A percentile compares a stretch with the other conserved stretches of the same genome.
Conservation (phyloP, 2,113 vertebrate species). For the Sander vitreus region DNA sequence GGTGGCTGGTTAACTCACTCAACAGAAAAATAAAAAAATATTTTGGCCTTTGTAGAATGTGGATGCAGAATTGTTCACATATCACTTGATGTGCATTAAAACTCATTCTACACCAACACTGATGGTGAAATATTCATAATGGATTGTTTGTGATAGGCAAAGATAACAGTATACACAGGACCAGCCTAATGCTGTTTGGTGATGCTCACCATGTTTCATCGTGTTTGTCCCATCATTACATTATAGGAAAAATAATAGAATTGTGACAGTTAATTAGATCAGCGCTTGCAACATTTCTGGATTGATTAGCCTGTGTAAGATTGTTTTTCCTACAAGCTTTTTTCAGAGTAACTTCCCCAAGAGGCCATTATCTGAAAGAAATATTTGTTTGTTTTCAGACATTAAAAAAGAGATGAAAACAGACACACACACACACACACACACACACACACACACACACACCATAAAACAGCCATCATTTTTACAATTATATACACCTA, state of each 20-base stretch:
- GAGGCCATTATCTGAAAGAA: neutral
- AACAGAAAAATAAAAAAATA: neutral
- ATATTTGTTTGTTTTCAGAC: neutral
- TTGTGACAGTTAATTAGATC: constrained; percentile 29
- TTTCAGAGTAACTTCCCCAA: neutral
- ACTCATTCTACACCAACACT: neutral
- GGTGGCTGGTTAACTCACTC: neutral
- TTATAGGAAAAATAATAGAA: constrained; percentile 1
- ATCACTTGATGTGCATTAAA: neutral
- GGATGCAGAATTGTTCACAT: neutral
- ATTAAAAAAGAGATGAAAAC: neutral
- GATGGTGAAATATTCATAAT: neutral
- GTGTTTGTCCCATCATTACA: constrained; percentile 1
- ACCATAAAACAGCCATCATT: constrained; percentile 2
- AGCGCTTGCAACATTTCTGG: neutral
- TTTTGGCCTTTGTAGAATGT: neutral
- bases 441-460: neutral
- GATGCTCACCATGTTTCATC: neutral
- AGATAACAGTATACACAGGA: neutral
- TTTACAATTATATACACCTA: neutral
- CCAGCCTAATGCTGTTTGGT: neutral
- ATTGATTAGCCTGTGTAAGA: neutral
- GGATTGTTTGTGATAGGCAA: neutral
- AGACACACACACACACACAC: no score
- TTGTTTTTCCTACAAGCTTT: neutral